Evolutionary conservation across 2,113 vertebrate species (phyloP).

Genomic region (Notothenia coriiceps): DNA sequence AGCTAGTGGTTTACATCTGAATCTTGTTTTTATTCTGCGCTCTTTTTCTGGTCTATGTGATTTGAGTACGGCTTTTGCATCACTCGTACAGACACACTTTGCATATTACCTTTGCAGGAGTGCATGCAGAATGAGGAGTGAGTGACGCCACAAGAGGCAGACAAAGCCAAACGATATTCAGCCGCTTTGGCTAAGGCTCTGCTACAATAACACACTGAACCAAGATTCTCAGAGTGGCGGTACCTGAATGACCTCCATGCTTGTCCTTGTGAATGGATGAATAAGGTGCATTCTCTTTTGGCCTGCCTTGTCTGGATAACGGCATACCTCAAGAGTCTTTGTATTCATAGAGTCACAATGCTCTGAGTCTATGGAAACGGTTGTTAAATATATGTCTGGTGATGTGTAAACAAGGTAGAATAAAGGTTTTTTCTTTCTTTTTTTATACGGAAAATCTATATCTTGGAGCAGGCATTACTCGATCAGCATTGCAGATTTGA

Average conservation of each 20-base stretch:
- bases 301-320: conserved; percentile 14
- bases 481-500: conserved; percentile 21
- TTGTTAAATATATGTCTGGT: not conserved
- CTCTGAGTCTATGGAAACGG: accelerated
- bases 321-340: conserved; percentile 6
- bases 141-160: not conserved
- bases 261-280: conserved; percentile 48
- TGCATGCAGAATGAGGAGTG: not conserved
- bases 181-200: not conserved
- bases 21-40: not conserved
- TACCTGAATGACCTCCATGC: conserved; percentile 37
- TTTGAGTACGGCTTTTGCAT: not conserved
- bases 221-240: not conserved
- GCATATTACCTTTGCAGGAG: not conserved
- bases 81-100: not conserved
- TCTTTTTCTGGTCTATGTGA: not conserved
- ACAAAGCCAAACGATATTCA: not conserved
- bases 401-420: not conserved
- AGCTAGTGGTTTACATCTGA: not conserved
- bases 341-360: conserved; percentile 1
- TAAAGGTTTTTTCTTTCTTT: not conserved
- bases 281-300: conserved; percentile 28
- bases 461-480: not conserved
- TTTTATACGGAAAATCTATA: not conserved
- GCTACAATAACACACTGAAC: not conserved